phyloP scores from a whole-genome alignment of 2,113 vertebrate genomes.

The Passer montanus region DNA sequence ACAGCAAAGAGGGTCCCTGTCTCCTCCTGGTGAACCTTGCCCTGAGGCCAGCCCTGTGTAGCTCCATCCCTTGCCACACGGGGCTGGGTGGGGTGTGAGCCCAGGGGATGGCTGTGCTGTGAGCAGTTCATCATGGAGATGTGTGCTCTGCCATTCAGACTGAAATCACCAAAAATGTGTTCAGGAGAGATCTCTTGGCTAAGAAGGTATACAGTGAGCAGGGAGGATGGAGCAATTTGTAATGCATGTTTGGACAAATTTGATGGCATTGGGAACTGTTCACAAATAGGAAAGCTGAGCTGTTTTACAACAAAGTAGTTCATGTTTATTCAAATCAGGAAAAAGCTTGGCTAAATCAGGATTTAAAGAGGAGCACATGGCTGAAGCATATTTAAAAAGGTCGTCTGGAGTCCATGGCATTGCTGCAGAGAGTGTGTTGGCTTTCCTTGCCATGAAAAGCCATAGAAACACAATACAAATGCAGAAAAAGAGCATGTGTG shows the following conservation, averaged over 20 bases:
- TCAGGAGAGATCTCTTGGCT: neutral
- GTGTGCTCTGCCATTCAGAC: neutral
- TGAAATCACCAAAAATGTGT: neutral
- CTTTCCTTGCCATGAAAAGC: neutral
- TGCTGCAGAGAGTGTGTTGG: neutral
- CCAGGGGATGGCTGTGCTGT: neutral
- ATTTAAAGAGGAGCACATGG: neutral
- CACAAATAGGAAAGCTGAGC: neutral
- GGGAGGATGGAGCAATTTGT: neutral
- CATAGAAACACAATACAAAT: neutral
- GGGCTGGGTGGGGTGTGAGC: neutral
- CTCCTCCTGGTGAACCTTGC: neutral
- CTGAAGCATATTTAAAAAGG: neutral
- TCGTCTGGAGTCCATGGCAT: neutral
- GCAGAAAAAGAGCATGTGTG: neutral
- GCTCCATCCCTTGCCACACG: neutral
- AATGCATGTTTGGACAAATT: neutral
- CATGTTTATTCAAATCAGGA: neutral
- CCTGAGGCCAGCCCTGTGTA: neutral
- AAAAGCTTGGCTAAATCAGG: neutral
- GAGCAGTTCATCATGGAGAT: neutral
- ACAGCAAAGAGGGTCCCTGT: accelerated
- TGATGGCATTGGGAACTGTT: neutral
- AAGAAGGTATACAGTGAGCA: neutral
- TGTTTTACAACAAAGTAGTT: neutral